Percentiles rank a stretch among this genome's conserved stretches.
phyloP scores from a whole-genome alignment of 2,888 invertebrate genomes.

The Dilophus febrilis region DNA sequence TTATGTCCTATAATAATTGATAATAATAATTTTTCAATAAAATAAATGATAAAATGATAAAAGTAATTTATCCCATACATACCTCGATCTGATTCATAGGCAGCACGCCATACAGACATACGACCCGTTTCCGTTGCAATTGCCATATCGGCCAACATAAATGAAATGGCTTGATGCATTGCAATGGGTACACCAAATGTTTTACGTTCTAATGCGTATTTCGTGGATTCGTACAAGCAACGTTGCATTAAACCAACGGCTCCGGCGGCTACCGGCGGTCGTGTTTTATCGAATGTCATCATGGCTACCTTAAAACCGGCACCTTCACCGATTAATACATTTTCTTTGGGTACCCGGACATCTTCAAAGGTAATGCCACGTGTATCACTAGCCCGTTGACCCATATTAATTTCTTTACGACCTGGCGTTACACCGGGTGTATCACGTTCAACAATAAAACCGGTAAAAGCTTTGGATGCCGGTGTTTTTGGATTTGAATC shows the following conservation, averaged over 20 bases:
- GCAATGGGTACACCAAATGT: conserved; percentile 68
- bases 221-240: conserved; percentile 72
- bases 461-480: conserved; percentile 66
- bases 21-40: not conserved
- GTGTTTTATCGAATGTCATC: conserved; percentile 53
- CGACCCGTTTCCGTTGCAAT: conserved; percentile 66
- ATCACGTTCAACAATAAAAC: conserved; percentile 52
- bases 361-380: conserved; percentile 58
- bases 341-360: conserved; percentile 52
- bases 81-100: conserved; percentile 71
- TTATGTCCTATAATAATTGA: conserved; percentile 27
- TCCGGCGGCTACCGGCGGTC: conserved; percentile 61
- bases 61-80: not conserved
- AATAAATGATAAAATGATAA: not conserved
- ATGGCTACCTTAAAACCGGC: conserved; percentile 59
- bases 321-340: conserved; percentile 47
- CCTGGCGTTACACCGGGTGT: conserved; percentile 46
- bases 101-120: conserved; percentile 62
- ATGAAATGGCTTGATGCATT: conserved; percentile 67
- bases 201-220: conserved; percentile 74
- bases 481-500: conserved; percentile 74
- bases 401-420: conserved; percentile 54
- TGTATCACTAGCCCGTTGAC: conserved; percentile 55
- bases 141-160: conserved; percentile 84
- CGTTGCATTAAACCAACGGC: conserved; percentile 74